Percentiles rank a stretch among this genome's conserved stretches.
Conservation (phyloP, 2,888 invertebrate species). For the Synanthedon myopaeformis region DNA sequence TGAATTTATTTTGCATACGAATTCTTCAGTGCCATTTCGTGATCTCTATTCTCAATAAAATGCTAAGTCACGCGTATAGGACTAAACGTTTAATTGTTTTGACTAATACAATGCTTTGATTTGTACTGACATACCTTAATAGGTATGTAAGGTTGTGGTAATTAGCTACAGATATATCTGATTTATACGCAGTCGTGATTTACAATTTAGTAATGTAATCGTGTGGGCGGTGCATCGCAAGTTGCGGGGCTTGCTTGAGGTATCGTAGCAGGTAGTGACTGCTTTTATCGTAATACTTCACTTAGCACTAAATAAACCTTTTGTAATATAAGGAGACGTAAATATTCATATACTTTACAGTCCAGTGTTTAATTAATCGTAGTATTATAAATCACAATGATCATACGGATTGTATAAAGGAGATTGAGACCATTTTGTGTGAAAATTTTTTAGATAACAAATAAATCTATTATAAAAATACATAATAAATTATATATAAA, state of each 20-base stretch:
- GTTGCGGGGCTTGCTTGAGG: conserved; percentile 3
- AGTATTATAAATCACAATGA: too few species aligned
- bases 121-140: neutral
- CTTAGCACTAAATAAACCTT: too few species aligned
- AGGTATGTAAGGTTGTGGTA: neutral
- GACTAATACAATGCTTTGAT: neutral
- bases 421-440: too few species aligned
- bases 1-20: too few species aligned
- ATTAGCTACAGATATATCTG: neutral
- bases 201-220: conserved; percentile 1
- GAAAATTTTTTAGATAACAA: too few species aligned
- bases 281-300: neutral
- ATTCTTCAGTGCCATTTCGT: neutral
- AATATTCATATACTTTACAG: too few species aligned
- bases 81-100: neutral
- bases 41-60: neutral
- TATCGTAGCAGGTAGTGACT: conserved; percentile 9
- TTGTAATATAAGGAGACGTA: too few species aligned
- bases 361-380: too few species aligned
- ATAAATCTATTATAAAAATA: too few species aligned
- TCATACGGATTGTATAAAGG: too few species aligned
- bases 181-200: neutral
- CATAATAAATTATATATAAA: too few species aligned
- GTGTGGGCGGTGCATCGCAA: conserved; percentile 1
- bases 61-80: neutral